phyloP scores from a whole-genome alignment of 2,888 invertebrate genomes.

The Tribolium freemani region DNA sequence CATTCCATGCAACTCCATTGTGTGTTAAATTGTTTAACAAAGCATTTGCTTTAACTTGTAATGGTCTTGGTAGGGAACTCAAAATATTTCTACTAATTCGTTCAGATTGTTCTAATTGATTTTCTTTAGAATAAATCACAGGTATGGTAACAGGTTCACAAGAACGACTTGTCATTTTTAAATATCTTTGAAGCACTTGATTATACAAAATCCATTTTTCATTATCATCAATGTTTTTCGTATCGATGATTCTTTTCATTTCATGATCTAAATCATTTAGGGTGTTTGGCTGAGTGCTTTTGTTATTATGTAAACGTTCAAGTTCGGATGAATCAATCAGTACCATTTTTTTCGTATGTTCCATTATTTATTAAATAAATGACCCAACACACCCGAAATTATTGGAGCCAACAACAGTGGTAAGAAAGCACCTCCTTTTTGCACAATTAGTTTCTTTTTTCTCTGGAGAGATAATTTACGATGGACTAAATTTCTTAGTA shows the following conservation, averaged over 20 bases:
- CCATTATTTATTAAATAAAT: constrained; percentile 34
- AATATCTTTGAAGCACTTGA: constrained; percentile 7
- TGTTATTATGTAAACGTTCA: neutral
- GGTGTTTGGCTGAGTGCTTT: neutral
- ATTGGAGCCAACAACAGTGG: constrained; percentile 8
- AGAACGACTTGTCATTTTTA: neutral
- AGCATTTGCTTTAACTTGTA: neutral
- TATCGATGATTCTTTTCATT: constrained; percentile 47
- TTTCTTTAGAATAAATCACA: neutral
- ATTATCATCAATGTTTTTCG: constrained; percentile 39
- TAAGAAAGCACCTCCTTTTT: constrained; percentile 19
- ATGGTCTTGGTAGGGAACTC: neutral
- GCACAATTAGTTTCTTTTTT: constrained; percentile 6
- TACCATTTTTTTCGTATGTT: constrained; percentile 38
- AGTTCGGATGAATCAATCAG: constrained; percentile 18
- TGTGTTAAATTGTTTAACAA: neutral
- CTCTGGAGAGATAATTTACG: neutral
- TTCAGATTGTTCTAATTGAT: neutral
- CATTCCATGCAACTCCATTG: neutral
- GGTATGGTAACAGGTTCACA: neutral
- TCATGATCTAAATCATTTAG: constrained; percentile 39
- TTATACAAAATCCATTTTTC: constrained; percentile 11
- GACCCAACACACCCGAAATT: constrained; percentile 6
- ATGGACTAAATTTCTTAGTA: neutral
- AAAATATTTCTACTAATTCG: neutral